A percentile compares a stretch with the other conserved stretches of the same genome.
Evolutionary conservation across 2,113 vertebrate species (phyloP).

Genomic region (Corythornis madagascariensis): DNA sequence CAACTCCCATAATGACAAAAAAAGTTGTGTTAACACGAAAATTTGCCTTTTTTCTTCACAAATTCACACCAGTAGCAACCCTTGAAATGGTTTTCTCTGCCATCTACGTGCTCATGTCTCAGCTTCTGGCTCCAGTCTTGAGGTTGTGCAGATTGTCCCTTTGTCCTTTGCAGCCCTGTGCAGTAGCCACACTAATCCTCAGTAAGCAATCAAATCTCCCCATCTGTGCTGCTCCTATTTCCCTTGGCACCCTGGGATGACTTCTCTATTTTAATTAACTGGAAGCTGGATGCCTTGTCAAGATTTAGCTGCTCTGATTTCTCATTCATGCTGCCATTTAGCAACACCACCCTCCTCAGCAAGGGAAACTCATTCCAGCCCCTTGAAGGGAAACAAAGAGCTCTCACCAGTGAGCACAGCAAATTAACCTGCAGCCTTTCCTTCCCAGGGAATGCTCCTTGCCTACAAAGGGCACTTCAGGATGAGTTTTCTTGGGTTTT

Average conservation of each 20-base stretch:
- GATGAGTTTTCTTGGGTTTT: neutral
- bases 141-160: constrained; percentile 29
- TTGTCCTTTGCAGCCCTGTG: constrained; percentile 40
- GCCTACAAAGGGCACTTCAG: neutral
- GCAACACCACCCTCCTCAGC: constrained; percentile 20
- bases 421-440: neutral
- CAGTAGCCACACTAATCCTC: constrained; percentile 22
- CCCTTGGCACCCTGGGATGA: neutral
- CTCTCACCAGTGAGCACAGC: neutral
- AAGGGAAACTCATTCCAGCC: neutral
- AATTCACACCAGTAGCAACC: neutral
- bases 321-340: constrained; percentile 56
- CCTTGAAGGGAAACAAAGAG: constrained; percentile 7
- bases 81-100: neutral
- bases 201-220: constrained; percentile 46
- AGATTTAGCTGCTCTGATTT: constrained; percentile 50
- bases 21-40: neutral
- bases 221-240: constrained; percentile 45
- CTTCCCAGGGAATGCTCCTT: neutral
- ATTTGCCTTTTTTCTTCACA: neutral
- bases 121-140: neutral
- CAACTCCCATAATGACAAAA: neutral
- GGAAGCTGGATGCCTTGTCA: neutral
- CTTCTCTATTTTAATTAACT: constrained; percentile 59
- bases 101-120: neutral